phyloP scores from a whole-genome alignment of 2,113 vertebrate species.

The Eptesicus fuscus region DNA sequence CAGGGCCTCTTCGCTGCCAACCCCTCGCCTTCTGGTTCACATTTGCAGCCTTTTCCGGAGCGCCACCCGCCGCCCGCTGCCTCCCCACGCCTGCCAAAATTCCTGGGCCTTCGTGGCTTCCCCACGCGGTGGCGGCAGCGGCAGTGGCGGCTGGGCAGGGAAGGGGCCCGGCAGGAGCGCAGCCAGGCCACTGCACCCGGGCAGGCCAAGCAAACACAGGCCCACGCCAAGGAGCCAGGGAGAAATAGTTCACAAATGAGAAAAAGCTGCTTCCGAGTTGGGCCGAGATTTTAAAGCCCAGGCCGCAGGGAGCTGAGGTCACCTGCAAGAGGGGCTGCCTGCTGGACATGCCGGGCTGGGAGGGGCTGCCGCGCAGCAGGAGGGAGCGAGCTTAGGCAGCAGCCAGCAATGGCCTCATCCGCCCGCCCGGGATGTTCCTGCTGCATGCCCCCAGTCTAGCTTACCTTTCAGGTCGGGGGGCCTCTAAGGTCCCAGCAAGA shows the following conservation, averaged over 20 bases:
- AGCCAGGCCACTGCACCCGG: constrained; percentile 80
- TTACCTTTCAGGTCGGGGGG: constrained; percentile 48
- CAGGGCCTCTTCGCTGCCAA: neutral
- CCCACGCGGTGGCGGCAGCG: constrained; percentile 36
- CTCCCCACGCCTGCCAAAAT: constrained; percentile 81
- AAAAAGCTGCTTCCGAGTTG: constrained; percentile 87
- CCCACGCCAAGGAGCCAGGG: constrained; percentile 80
- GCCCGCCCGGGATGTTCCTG: neutral
- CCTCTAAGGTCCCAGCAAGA: constrained; percentile 25
- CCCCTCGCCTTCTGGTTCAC: constrained; percentile 83
- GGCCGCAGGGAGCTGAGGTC: constrained; percentile 66
- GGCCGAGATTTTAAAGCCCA: constrained; percentile 78
- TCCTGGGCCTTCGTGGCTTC: constrained; percentile 76
- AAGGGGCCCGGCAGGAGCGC: constrained; percentile 80
- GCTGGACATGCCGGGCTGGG: neutral
- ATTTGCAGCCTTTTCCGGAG: constrained; percentile 85
- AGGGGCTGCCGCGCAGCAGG: neutral
- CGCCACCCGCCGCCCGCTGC: constrained; percentile 77
- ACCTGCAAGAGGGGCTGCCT: constrained; percentile 57
- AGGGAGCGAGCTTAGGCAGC: neutral
- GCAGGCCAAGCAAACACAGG: constrained; percentile 83
- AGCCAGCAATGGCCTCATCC: neutral
- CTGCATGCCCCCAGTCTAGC: neutral
- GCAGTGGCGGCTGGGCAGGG: constrained; percentile 58
- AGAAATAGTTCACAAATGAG: constrained; percentile 88